Percentiles rank a stretch among this genome's conserved stretches.
These are phyloP conservation scores for Neodiprion pinetum DNA, from an alignment of 1,140 invertebrate genomes.

Conservation along the genomic window DNA sequence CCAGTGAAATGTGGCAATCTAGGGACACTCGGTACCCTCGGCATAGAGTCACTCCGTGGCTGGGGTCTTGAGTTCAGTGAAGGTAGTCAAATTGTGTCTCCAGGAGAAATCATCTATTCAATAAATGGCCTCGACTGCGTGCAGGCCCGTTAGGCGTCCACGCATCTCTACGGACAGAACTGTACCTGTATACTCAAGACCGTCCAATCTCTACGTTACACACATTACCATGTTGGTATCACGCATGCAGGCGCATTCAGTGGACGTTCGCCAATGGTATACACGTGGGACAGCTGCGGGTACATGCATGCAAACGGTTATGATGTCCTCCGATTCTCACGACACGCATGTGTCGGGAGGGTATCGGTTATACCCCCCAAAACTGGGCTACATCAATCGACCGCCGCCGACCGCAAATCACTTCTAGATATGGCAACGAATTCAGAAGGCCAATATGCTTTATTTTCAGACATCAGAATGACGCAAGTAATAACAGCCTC, in stretches of 20 bases:
- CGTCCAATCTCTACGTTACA: not conserved
- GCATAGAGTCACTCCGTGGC: not conserved
- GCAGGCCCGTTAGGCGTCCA: not conserved
- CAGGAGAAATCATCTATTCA: conserved; percentile 2
- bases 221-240: no score
- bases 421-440: conserved; percentile 7
- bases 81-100: conserved; percentile 7
- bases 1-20: no score
- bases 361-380: not conserved
- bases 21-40: no score
- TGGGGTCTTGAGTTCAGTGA: not conserved
- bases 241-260: not conserved
- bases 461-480: not conserved
- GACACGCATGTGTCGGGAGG: not conserved
- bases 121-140: not conserved
- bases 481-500: not conserved
- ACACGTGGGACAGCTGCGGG: not conserved
- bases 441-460: not conserved
- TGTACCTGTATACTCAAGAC: not conserved
- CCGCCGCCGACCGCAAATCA: not conserved
- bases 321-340: not conserved
- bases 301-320: not conserved
- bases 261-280: not conserved
- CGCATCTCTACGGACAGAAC: not conserved
- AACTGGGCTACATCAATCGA: not conserved